Conservation (phyloP, 2,113 vertebrate species). For the Symphodus melops region DNA sequence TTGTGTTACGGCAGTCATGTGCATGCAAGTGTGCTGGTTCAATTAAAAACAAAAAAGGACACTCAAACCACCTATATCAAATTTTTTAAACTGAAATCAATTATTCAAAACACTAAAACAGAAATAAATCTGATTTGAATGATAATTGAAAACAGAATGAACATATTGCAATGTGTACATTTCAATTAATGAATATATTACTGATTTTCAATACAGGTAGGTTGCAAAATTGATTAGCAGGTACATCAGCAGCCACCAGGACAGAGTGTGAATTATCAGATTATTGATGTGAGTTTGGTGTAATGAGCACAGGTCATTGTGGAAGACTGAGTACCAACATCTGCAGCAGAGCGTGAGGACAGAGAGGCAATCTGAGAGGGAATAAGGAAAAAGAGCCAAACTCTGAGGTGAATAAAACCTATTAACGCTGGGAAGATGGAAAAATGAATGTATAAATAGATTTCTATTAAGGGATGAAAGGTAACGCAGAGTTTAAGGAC, state of each 20-base stretch:
- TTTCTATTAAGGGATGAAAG: conserved; percentile 40
- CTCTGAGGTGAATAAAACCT: conserved; percentile 41
- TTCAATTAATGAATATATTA: conserved; percentile 57
- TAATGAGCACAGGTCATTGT: conserved; percentile 52
- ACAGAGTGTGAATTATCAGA: conserved; percentile 46
- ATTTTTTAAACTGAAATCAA: conserved; percentile 1
- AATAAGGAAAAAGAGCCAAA: conserved; percentile 46
- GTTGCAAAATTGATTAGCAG: conserved; percentile 58
- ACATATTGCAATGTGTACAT: conserved; percentile 37
- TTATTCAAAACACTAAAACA: background rate
- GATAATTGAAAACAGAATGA: conserved; percentile 40
- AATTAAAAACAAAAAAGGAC: background rate
- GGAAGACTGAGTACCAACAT: conserved; percentile 42
- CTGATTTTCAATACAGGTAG: conserved; percentile 60
- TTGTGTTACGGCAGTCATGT: background rate
- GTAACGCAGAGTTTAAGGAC: conserved; percentile 56
- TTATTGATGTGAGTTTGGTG: conserved; percentile 51
- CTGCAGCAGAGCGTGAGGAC: conserved; percentile 32
- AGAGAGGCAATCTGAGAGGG: conserved; percentile 8
- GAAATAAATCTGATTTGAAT: conserved; percentile 17
- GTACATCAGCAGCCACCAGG: conserved; percentile 48
- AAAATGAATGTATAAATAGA: conserved; percentile 9
- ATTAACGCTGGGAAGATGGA: conserved; percentile 33
- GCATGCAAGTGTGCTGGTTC: background rate
- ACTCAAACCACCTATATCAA: no score